Conservation (phyloP, 2,797 vertebrate genomes). For the Hafferia zeledoni region DNA sequence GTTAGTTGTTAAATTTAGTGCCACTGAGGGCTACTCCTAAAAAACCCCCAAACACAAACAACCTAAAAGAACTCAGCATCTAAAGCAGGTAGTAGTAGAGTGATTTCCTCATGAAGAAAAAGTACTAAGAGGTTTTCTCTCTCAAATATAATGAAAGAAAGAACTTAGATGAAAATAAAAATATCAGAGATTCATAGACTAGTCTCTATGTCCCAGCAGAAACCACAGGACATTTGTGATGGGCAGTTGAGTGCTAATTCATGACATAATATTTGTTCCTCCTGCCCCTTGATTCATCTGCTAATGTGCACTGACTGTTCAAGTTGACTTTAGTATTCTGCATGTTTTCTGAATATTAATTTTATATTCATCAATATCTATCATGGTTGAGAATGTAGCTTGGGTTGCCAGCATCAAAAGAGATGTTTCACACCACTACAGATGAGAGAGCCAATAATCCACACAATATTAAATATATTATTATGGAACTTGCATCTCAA, state of each 20-base stretch:
- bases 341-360: neutral
- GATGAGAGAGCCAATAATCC: neutral
- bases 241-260: neutral
- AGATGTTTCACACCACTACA: neutral
- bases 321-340: neutral
- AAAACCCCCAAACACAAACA: constrained; percentile 5
- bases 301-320: accelerated
- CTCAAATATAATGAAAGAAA: neutral
- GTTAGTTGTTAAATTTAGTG: constrained; percentile 66
- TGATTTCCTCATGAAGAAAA: neutral
- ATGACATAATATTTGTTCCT: neutral
- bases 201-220: neutral
- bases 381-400: neutral
- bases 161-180: neutral
- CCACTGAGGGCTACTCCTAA: constrained; percentile 44
- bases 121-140: neutral
- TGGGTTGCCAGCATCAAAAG: neutral
- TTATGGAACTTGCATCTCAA: neutral
- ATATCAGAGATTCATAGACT: neutral
- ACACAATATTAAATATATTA: neutral
- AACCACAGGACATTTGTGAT: neutral
- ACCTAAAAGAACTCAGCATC: constrained; percentile 2
- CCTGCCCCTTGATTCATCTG: neutral
- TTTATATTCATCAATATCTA: neutral
- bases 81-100: neutral